Base-by-base conservation (phyloP, 2,797 vertebrate species). In the Botia almorhae region DNA sequence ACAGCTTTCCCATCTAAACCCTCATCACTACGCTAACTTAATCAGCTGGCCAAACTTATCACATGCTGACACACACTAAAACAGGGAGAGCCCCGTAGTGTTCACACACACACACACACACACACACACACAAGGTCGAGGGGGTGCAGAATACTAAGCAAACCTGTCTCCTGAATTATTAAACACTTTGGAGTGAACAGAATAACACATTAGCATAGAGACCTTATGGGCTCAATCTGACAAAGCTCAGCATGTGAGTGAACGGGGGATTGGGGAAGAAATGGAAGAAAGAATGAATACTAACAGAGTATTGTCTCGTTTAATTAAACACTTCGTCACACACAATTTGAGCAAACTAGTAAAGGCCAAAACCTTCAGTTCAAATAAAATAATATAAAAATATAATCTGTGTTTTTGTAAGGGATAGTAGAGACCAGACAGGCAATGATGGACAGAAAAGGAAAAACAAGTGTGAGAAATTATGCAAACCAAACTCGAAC, bases 121-220 rank as follows among this genome's bases (percentile, higher is more conserved):
- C n/a, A n/a, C n/a, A n/a, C 72, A 29, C 65, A 64, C 56, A 76
- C 76, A 74, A 68, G 78, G 76, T 81, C 83, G 85, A 85, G 81
- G 83, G 90, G 87, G 87, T 89, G 87, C 88, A 90, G 92, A 93
- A 94, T 94, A 91, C 90, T 93, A 93, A 94, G 93, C 91, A 93
- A 94, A 92, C 91, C 90, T 88, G 90, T 88, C 90, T 93, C 88
- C 84, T 94, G 92, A 94, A 95, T 94, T 93, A 94, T 94, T 94
- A 91, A 94, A 87, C 83, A 68, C 64, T 79, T 90, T 85, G 88
- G 89, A 91, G 91, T 74, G 88, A 90, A 90, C 86, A 73, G 89
- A 84, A 87, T 88, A 81, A 58, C 63, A 21, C 81, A 94, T 95
- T 93, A 93, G 89, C 93, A 93, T 92, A 92, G 79, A 81, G 90